Base-by-base conservation (phyloP, 1,140 invertebrate species). In the Atopsyche davidsoni region DNA sequence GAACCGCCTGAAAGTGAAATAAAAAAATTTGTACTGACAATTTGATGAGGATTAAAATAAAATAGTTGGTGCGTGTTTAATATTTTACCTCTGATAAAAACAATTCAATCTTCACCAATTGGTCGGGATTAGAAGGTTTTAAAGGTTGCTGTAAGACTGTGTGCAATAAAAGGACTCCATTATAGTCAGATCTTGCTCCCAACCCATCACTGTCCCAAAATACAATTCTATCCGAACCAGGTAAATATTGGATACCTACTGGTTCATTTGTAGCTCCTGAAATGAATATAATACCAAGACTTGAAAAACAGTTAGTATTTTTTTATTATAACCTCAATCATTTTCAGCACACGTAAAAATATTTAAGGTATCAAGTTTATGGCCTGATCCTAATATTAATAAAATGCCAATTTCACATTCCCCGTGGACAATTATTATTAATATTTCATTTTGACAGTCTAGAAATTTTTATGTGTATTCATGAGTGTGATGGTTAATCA, bases 101-200 rank as follows among this genome's bases (percentile, higher is more conserved):
- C 46, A 95, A 72, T 70, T 95, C 92, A 53, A 94, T 69, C 65
- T 82, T 86, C 54, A 92, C 80, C 56, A 80, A 70, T 65, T 90
- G 86, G 60, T 90, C 86, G 25, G 79, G 73, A 47, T 75, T 72
- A 38, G 73, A 73, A 25, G 72, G 60, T 55, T 78, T 78, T 34
- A 92, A 75, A 23, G 87, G 83, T 51, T 83, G 81, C 69, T 94
- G 91, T 28, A 95, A 71, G 55, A 90, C 86, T 17, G 90, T 92
- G 59, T 92, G 88, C 53, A 94, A 71, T 11, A 96, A 68, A 31
- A 94, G 70, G 14, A 95, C 88, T 51, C 91, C 90, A 75, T 91
- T 92, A 61, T 93, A 89, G 66, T 94, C 90, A 38, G 86, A 84
- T 42, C 92, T 77, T 25, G 92, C 79, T 47, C 89, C 88, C 48